These are phyloP conservation scores for Synergus umbraculus DNA, from an alignment of 2,888 invertebrate genomes.

Conservation along the genomic window DNA sequence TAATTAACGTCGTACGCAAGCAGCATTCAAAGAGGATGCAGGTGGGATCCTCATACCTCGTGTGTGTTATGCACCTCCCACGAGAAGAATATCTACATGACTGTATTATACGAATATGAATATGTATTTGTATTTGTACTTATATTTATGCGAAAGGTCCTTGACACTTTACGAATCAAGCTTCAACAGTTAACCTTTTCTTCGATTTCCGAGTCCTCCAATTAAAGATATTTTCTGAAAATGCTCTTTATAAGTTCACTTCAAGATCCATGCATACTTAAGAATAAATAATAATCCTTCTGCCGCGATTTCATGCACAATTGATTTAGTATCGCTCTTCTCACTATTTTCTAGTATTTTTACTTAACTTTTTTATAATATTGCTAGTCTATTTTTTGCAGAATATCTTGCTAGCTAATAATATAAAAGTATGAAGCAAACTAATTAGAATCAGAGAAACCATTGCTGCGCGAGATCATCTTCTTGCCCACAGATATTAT, in stretches of 20 bases:
- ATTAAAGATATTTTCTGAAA: not conserved
- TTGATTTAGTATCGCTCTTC: not conserved
- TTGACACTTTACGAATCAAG: slow-evolving; percentile 10
- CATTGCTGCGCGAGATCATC: too few relatives aligned
- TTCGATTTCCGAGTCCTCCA: slow-evolving; percentile 3
- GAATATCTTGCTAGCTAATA: too few relatives aligned
- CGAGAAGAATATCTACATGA: slow-evolving; percentile 35
- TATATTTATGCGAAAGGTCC: slow-evolving; percentile 2
- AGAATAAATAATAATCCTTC: too few relatives aligned
- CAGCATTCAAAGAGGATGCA: slow-evolving; percentile 34
- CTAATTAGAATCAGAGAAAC: too few relatives aligned
- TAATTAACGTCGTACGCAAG: slow-evolving; percentile 44
- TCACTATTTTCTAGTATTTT: too few relatives aligned
- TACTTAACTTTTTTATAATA: too few relatives aligned
- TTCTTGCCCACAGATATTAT: too few relatives aligned
- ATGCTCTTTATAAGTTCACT: not conserved
- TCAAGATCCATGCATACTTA: too few relatives aligned
- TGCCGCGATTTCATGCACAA: not conserved
- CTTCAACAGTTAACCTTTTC: not conserved
- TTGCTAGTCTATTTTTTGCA: too few relatives aligned
- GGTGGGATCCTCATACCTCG: slow-evolving; percentile 19
- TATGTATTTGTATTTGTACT: slow-evolving; percentile 18
- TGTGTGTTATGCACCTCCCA: slow-evolving; percentile 29
- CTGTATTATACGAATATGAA: slow-evolving; percentile 8
- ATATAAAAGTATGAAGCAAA: too few relatives aligned